A percentile compares a stretch with the other conserved stretches of the same genome.
Conservation (phyloP, 2,888 invertebrate genomes). For the Mimachlamys varia region DNA sequence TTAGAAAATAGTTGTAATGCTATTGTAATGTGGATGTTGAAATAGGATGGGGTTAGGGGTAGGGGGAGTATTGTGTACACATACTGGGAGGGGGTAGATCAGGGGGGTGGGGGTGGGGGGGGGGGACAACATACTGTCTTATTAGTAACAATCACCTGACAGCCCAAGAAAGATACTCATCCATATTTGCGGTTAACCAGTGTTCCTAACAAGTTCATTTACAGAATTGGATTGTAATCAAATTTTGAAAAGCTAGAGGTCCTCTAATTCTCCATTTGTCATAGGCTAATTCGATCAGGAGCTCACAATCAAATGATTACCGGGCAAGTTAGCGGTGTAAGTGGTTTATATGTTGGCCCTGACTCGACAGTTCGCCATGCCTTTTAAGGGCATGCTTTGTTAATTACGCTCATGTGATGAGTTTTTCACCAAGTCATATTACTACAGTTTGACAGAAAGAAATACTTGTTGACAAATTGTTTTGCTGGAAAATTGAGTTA, state of each 20-base stretch:
- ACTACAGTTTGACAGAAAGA: constrained; percentile 37
- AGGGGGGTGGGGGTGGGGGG: background rate
- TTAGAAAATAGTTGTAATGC: no score
- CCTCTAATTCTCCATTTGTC: constrained; percentile 48
- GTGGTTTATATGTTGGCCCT: constrained; percentile 37
- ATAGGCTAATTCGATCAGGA: constrained; percentile 44
- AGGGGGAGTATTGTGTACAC: background rate
- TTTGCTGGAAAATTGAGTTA: constrained; percentile 52
- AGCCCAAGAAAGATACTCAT: constrained; percentile 8
- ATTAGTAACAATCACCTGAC: constrained; percentile 11
- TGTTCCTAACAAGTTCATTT: constrained; percentile 46
- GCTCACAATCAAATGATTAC: constrained; percentile 46
- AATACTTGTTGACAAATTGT: constrained; percentile 52
- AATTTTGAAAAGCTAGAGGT: constrained; percentile 47
- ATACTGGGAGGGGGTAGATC: background rate
- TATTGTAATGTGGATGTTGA: background rate
- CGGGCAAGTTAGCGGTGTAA: constrained; percentile 39
- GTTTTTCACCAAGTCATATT: constrained; percentile 46
- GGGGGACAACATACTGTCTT: background rate
- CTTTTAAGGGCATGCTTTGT: constrained; percentile 36
- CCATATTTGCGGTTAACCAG: constrained; percentile 36
- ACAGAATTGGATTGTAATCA: constrained; percentile 41
- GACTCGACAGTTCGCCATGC: background rate
- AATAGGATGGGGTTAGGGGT: background rate
- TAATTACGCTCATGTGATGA: constrained; percentile 44